Base-by-base conservation (phyloP, 2,797 vertebrate species). In the Adelosebastes latens region DNA sequence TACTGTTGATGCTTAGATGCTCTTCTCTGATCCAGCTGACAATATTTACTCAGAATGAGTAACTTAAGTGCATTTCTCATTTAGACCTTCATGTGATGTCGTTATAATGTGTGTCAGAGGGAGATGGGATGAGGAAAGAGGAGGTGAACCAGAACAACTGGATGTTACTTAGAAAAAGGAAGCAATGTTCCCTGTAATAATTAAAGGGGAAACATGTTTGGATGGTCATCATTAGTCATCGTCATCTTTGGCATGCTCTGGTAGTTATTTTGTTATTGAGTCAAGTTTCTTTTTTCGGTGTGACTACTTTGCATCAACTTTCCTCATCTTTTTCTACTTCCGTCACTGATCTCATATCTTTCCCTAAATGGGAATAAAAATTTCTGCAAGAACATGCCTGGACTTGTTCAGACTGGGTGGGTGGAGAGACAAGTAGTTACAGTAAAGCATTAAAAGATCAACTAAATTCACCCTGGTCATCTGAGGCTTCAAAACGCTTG, bases 11-110 rank as follows among this genome's bases (percentile, higher is more conserved):
- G 75, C 32, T 78, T 42, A 64, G 60, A 76, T 22, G 42, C 55
- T 68, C 24, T 14, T 72, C 55, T 59, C 4, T 53, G 42, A 24
- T 71, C 2, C 13, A 34, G 25, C 12, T 22, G 52, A 56, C 36
- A 64, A 36, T 42, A 55, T 13, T 20, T 73, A 80, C 29, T 81
- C 78, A 84, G 58, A 77, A 52, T 49, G 11, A 75, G 29, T 71
- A 36, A 14, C 61, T 58, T 25, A 42, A 53, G 59, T 70, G 29
- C 16, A 42, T 81, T 87, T 82, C 68, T 70, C 58, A 63, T 67
- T 66, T 60, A 71, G 27, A 76, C 61, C 29, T 39, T 67, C 4
- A 60, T 62, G 53, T 53, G 55, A 72, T 73, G 31, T 71, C 55
- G 27, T 55, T 56, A 24, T 32, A 22, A 53, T 60, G 46, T 68